Evolutionary conservation across 92 coral and sea anemone species (phyloP).

Genomic region (Porites cylindrica): DNA sequence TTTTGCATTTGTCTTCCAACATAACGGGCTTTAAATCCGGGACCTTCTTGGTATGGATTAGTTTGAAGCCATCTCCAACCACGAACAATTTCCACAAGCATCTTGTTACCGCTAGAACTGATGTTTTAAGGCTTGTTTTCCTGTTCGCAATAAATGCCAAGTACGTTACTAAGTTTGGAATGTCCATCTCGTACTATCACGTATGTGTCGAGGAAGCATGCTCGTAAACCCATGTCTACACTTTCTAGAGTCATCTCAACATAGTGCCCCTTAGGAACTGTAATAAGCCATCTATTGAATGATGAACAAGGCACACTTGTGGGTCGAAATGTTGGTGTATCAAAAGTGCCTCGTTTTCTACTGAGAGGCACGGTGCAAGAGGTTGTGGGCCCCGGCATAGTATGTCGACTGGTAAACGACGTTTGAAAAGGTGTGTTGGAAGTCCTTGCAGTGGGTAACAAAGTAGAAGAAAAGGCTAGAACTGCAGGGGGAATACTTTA

Average conservation of each 20-base stretch:
- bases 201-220: slow-evolving; percentile 18
- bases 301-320: neutral
- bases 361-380: neutral
- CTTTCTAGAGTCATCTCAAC: slow-evolving; percentile 25
- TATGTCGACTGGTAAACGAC: neutral
- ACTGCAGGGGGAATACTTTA: neutral
- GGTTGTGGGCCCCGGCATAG: neutral
- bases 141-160: neutral
- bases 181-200: slow-evolving; percentile 10
- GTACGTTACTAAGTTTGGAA: slow-evolving; percentile 1
- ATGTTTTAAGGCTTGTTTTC: neutral
- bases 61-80: neutral
- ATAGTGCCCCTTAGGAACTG: slow-evolving; percentile 23
- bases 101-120: slow-evolving; percentile 6
- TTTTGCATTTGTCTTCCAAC: neutral
- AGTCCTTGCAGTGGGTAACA: neutral
- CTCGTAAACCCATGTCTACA: slow-evolving; percentile 2
- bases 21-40: slow-evolving; percentile 11
- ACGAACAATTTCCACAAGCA: slow-evolving; percentile 20
- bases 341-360: slow-evolving; percentile 6
- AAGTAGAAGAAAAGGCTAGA: neutral
- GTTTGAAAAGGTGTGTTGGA: too few species aligned
- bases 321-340: slow-evolving; percentile 2
- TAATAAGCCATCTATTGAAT: slow-evolving; percentile 18
- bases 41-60: neutral